phyloP scores from a whole-genome alignment of 2,888 invertebrate species.

The Orthosia incerta region DNA sequence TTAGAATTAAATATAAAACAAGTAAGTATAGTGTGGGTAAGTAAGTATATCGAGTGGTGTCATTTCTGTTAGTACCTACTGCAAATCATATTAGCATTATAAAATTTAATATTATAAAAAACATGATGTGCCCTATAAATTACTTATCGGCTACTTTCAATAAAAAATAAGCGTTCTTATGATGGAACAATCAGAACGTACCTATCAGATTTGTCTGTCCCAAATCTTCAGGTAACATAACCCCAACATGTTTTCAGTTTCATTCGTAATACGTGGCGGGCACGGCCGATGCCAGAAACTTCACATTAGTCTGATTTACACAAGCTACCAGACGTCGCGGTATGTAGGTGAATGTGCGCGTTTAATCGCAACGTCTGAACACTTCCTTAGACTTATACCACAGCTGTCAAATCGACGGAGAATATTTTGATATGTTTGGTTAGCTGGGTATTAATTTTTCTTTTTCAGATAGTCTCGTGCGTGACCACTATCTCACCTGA shows the following conservation, averaged over 20 bases:
- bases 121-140: not conserved
- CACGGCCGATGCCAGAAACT: conserved; percentile 80
- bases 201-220: no score
- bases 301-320: conserved; percentile 89
- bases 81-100: not conserved
- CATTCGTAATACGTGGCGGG: conserved; percentile 74
- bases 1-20: not conserved
- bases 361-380: conserved; percentile 65
- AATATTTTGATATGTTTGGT: conserved; percentile 8
- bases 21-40: not conserved
- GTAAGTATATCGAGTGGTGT: not conserved
- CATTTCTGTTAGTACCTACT: not conserved
- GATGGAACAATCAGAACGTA: no score
- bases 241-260: conserved; percentile 56
- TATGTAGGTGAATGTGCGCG: conserved; percentile 66
- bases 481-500: no score
- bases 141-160: not conserved
- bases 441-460: not conserved
- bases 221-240: conserved; percentile 42
- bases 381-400: conserved; percentile 57
- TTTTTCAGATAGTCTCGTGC: no score
- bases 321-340: conserved; percentile 81
- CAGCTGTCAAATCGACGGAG: conserved; percentile 46
- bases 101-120: no score
- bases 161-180: no score